These are phyloP conservation scores for Vanessa cardui DNA, from an alignment of 2,888 invertebrate genomes.

Conservation along the genomic window DNA sequence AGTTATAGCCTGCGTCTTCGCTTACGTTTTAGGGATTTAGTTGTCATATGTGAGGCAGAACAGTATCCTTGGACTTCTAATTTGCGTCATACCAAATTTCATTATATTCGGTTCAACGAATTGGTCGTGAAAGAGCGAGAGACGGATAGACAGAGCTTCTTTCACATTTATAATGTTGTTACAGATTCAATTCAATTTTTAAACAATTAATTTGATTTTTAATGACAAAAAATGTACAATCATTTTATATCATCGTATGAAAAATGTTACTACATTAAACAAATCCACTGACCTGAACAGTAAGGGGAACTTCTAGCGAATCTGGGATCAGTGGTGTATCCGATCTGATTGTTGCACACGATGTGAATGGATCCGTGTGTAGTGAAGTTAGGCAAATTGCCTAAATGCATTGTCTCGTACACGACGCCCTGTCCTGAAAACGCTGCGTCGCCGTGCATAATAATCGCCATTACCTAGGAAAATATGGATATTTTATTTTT, in stretches of 20 bases:
- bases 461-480: conserved; percentile 82
- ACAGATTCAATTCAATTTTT: too few relatives aligned
- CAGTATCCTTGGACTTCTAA: too few relatives aligned
- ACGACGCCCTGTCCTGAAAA: conserved; percentile 86
- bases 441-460: conserved; percentile 87
- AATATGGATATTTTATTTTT: background rate
- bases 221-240: background rate
- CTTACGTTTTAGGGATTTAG: too few relatives aligned
- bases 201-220: too few relatives aligned
- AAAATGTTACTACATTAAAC: too few relatives aligned
- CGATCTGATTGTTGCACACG: conserved; percentile 90
- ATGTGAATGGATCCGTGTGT: conserved; percentile 86
- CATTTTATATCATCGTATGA: background rate
- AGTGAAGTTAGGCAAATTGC: conserved; percentile 84
- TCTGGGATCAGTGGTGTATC: conserved; percentile 96
- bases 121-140: too few relatives aligned
- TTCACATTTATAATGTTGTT: too few relatives aligned
- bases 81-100: too few relatives aligned
- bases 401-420: conserved; percentile 85
- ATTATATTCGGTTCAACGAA: too few relatives aligned
- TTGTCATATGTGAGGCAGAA: too few relatives aligned
- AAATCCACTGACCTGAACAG: conserved; percentile 84
- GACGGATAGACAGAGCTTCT: too few relatives aligned
- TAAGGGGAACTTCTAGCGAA: conserved; percentile 93
- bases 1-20: too few relatives aligned